Evolutionary conservation across 2,797 vertebrate genomes (phyloP).

Genomic region (Nyctibius grandis): DNA sequence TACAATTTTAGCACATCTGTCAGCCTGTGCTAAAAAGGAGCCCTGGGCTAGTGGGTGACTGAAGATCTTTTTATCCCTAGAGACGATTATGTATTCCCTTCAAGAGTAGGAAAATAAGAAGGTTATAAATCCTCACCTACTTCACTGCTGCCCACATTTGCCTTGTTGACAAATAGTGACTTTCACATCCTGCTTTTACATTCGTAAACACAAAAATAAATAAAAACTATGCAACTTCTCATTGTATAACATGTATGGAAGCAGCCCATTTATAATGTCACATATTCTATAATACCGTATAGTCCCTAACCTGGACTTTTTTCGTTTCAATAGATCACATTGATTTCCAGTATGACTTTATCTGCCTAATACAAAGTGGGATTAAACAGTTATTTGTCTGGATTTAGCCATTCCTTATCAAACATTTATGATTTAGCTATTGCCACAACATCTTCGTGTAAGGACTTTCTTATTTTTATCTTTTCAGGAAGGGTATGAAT

Average conservation of each 20-base stretch:
- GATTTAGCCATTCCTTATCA: constrained; percentile 76
- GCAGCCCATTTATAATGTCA: constrained; percentile 68
- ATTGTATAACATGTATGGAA: constrained; percentile 72
- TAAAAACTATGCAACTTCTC: constrained; percentile 60
- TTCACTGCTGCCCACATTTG: not conserved
- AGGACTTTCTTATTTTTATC: constrained; percentile 76
- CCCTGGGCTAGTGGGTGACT: constrained; percentile 56
- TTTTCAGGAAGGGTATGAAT: constrained; percentile 65
- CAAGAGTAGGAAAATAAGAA: constrained; percentile 34
- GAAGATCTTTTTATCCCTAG: constrained; percentile 58
- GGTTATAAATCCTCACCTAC: constrained; percentile 53
- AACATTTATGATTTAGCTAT: constrained; percentile 83
- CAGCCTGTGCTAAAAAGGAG: constrained; percentile 60
- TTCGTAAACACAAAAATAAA: constrained; percentile 62
- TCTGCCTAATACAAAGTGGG: constrained; percentile 90
- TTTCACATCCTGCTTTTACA: constrained; percentile 24
- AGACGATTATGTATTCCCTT: constrained; percentile 57
- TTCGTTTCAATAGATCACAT: constrained; percentile 88
- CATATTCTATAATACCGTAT: constrained; percentile 59
- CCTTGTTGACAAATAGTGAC: constrained; percentile 24
- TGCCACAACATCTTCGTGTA: constrained; percentile 67
- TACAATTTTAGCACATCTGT: constrained; percentile 63
- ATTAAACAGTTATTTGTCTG: constrained; percentile 80
- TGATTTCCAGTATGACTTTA: constrained; percentile 98
- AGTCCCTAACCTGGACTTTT: constrained; percentile 77